Evolutionary conservation across 2,113 vertebrate species (phyloP).

Genomic region (Anguilla rostrata): DNA sequence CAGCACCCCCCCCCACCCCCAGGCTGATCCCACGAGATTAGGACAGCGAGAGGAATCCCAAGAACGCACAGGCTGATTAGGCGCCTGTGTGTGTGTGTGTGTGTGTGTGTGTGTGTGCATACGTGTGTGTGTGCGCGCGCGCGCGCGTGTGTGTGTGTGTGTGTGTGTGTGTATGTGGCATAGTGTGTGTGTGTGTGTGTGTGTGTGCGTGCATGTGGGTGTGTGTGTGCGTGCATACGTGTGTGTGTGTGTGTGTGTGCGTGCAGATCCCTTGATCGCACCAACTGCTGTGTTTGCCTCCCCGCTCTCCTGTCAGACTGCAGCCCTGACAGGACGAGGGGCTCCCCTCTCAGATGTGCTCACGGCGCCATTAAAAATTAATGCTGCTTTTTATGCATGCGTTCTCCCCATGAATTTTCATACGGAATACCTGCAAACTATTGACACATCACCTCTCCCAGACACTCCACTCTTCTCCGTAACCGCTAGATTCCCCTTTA

Average conservation of each 20-base stretch:
- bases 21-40: slow-evolving; percentile 27
- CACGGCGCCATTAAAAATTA: slow-evolving; percentile 45
- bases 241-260: neutral
- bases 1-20: neutral
- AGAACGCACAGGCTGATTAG: slow-evolving; percentile 40
- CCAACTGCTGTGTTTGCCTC: slow-evolving; percentile 26
- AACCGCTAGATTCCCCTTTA: slow-evolving; percentile 23
- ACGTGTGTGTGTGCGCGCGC: no score
- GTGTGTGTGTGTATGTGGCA: no score
- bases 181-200: neutral
- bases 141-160: no score
- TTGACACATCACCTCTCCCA: neutral
- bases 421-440: slow-evolving; percentile 32
- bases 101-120: slow-evolving; percentile 22
- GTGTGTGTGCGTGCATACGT: neutral
- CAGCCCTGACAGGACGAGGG: slow-evolving; percentile 28
- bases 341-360: slow-evolving; percentile 40
- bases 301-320: slow-evolving; percentile 40
- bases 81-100: slow-evolving; percentile 25
- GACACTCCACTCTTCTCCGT: slow-evolving; percentile 23
- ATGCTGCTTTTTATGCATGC: slow-evolving; percentile 31
- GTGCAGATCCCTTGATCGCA: slow-evolving; percentile 47
- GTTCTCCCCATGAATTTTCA: slow-evolving; percentile 30
- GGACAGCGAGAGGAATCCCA: slow-evolving; percentile 13
- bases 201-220: slow-evolving; percentile 25